Base-by-base conservation (phyloP, 2,113 vertebrate species). In the Eretmochelys imbricata region DNA sequence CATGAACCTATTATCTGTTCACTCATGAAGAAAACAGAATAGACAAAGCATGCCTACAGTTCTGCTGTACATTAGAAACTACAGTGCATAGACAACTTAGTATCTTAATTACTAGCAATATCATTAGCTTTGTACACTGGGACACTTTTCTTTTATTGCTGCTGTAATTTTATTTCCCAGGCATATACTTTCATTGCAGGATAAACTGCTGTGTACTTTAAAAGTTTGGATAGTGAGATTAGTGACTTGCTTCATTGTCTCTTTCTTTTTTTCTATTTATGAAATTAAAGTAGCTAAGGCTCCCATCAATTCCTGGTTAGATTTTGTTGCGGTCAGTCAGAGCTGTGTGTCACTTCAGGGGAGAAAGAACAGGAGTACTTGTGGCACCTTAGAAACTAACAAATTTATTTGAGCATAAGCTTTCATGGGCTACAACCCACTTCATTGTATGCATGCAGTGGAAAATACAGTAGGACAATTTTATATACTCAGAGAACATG, bases 101-200 rank as follows among this genome's bases (percentile, higher is more conserved):
- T 96, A 91, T 92, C 79, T 94, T 96, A 97, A 98, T 98, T 97
- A 96, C 88, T 16, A 97, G 93, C 96, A 91, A 89, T 78, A 87
- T 85, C 88, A 95, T 97, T 96, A 96, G 89, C 94, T 96, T 94
- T 96, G 94, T 93, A 94, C 80, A 93, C 24, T 93, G 92, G 93
- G 91, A 96, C 75, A 94, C 48, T 97, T 97, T 69, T 95, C 42
- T 95, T 96, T 97, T 94, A 98, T 62, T 94, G 75, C 57, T 92
- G 84, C 90, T 95, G 49, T 95, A 96, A 96, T 97, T 97, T 97
- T 95, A 92, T 95, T 94, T 94, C 75, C 90, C 87, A 97, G 80
- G 53, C 90, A 50, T 22, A 91, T 49, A 88, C 48, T 96, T 97
- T 96, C 78, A 90, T 46, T 95, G 35, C 25, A 94, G 85, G 91